Evolutionary conservation across 2,888 invertebrate genomes (phyloP), one percentile per base, ranked within the genome.

Genomic region (Eupsilia transversa): DNA sequence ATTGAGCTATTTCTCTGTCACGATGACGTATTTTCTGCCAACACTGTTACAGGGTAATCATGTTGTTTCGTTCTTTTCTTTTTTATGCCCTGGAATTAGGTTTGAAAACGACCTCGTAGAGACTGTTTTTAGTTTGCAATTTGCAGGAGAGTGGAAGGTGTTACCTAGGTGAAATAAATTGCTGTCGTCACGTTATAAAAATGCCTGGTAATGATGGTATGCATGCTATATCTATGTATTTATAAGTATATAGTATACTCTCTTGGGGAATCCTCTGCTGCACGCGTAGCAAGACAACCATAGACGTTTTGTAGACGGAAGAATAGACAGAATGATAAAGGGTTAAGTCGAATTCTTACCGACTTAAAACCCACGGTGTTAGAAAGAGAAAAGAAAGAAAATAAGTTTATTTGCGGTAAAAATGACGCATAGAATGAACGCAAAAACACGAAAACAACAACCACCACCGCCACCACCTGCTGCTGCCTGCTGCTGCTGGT

Each of bases 1-100:
- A 89, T 87, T 84, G 85, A 87, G 85, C 85, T 79, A 89, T 89
- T 89, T 89, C 80, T 85, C 81, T 77, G 72, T 84, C 77, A 80
- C 80, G 68, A 86, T 89, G 86, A 87, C 76, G 82, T 85, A 86
- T 89, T 85, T 81, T 75, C 46, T 61, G 38, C 54, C 63, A 67
- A 65, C 78, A 67, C 35, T 57, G 71, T 69, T 82, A 54, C 35
- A 30, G 10, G 54, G 54, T 74, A 85, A 74, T 82, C 43, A 56
- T 61, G 49, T 72, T 59, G 60, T 70, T 73, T 70, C 14, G 1
- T 64, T 57, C 14, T 63, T 27, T 20, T 54, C 10, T n/a, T 81
- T 59, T 79, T 71, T 57, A 27, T 33, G 7, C 20, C n/a, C 3
- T 30, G 57, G 17, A 68, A 43, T 75, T 17, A 60, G 60, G 17